Conservation (phyloP, 2,113 vertebrate genomes). For the Azemiops feae region DNA sequence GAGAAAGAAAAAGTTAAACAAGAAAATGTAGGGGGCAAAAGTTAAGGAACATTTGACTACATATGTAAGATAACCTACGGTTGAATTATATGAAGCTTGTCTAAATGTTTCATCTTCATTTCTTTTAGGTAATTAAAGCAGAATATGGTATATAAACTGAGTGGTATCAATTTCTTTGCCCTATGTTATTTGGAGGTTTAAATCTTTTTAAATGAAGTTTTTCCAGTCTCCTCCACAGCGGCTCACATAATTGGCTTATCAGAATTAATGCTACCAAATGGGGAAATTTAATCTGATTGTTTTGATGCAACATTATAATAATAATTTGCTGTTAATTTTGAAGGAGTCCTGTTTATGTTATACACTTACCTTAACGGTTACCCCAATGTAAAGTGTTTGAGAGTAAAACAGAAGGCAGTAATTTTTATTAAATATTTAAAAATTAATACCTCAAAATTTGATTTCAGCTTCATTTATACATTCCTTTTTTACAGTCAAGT, state of each 20-base stretch:
- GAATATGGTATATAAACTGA: too few relatives aligned
- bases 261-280: neutral
- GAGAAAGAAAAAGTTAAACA: too few relatives aligned
- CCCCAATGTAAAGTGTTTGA: neutral
- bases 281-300: neutral
- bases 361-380: neutral
- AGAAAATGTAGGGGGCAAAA: too few relatives aligned
- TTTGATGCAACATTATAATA: neutral
- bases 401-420: neutral
- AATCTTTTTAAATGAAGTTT: too few relatives aligned
- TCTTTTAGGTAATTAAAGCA: too few relatives aligned
- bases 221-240: too few relatives aligned
- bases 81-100: too few relatives aligned
- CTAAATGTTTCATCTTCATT: too few relatives aligned
- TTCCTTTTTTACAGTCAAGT: conserved; percentile 81
- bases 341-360: neutral
- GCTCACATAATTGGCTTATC: neutral
- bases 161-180: too few relatives aligned
- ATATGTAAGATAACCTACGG: too few relatives aligned
- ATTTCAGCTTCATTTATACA: conserved; percentile 1
- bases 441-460: neutral
- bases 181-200: too few relatives aligned
- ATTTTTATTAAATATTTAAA: neutral
- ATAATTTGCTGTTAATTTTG: neutral
- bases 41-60: too few relatives aligned